A percentile compares a stretch with the other conserved stretches of the same genome.
phyloP scores from a whole-genome alignment of 2,888 invertebrate genomes.

The Mycogona germanica region DNA sequence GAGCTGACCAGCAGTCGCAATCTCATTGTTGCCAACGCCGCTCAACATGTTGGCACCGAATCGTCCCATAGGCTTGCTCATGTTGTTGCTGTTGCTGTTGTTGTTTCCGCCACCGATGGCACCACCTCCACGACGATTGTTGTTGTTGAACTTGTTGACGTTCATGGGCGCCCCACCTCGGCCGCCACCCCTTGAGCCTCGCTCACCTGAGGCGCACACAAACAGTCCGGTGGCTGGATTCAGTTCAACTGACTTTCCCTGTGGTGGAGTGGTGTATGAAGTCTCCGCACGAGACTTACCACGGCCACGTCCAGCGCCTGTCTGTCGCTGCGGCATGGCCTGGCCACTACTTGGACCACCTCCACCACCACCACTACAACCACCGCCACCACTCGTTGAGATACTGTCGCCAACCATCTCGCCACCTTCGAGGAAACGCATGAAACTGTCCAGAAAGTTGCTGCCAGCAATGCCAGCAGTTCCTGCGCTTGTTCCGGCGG shows the following conservation, averaged over 20 bases:
- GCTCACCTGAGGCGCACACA: constrained; percentile 1
- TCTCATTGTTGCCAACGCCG: background rate
- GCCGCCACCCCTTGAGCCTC: background rate
- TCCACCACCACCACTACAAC: background rate
- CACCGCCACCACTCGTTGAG: background rate
- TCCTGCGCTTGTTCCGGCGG: background rate
- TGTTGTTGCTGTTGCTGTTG: background rate
- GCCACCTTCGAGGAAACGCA: constrained; percentile 18
- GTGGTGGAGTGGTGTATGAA: constrained; percentile 10
- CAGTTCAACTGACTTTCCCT: constrained; percentile 12
- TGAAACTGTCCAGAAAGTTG: constrained; percentile 17
- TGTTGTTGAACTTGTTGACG: background rate
- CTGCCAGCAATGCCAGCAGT: too few species aligned
- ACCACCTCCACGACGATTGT: background rate
- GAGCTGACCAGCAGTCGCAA: constrained; percentile 2
- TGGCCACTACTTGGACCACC: too few species aligned
- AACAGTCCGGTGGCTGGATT: constrained; percentile 18
- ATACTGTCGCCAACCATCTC: background rate
- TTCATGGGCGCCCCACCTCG: background rate
- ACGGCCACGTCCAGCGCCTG: background rate
- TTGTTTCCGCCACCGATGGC: background rate
- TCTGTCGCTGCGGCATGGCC: background rate
- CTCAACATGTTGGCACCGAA: background rate
- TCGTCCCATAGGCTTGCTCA: background rate
- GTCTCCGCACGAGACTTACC: constrained; percentile 12